phyloP scores from a whole-genome alignment of 2,888 invertebrate species.

The Hipparchia semele region DNA sequence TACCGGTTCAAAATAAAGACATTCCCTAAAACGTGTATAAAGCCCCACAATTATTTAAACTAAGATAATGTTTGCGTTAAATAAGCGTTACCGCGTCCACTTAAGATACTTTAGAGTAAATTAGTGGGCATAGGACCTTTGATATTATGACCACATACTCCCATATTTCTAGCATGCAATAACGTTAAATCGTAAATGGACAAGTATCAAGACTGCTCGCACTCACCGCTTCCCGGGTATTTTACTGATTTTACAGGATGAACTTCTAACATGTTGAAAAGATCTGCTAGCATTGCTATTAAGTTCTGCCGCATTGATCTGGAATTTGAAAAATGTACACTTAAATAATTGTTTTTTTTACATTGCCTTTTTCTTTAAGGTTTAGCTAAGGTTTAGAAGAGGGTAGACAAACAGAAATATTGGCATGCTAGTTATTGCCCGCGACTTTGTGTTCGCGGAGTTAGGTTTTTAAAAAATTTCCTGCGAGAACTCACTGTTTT shows the following conservation, averaged over 20 bases:
- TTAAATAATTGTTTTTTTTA: too few species aligned
- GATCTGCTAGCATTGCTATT: conserved; percentile 95
- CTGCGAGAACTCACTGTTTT: too few species aligned
- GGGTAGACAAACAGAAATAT: too few species aligned
- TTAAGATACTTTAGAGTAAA: conserved; percentile 44
- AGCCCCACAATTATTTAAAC: conserved; percentile 32
- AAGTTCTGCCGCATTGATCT: conserved; percentile 96
- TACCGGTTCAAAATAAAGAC: conserved; percentile 18
- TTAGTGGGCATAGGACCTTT: conserved; percentile 70
- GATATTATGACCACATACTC: conserved; percentile 83
- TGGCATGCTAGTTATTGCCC: too few species aligned
- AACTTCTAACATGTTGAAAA: conserved; percentile 96
- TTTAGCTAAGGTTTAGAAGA: too few species aligned
- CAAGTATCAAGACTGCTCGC: conserved; percentile 28
- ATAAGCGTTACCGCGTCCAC: conserved; percentile 61
- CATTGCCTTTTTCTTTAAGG: too few species aligned
- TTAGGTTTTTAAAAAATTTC: too few species aligned
- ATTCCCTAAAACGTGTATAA: conserved; percentile 27
- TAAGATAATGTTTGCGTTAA: conserved; percentile 39
- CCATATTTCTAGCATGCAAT: conserved; percentile 77
- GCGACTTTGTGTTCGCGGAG: too few species aligned
- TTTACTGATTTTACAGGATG: conserved; percentile 95
- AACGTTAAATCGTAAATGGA: conserved; percentile 46
- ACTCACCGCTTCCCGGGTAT: conserved; percentile 88
- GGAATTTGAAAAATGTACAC: conserved; percentile 52